Evolutionary conservation across 2,888 invertebrate species (phyloP).

Genomic region (Isoperla grammatica): DNA sequence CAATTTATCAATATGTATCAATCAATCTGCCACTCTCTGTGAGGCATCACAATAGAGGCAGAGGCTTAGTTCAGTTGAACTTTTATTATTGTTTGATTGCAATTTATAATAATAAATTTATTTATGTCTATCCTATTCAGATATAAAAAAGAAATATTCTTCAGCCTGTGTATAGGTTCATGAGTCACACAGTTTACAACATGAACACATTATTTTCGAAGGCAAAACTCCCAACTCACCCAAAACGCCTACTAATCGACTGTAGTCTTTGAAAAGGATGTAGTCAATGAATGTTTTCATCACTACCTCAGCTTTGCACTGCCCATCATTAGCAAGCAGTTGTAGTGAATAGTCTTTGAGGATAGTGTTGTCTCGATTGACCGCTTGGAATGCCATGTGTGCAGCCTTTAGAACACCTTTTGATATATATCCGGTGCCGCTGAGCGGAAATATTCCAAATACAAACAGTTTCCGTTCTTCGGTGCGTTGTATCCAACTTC

Average conservation of each 20-base stretch:
- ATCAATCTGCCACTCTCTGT: too few relatives aligned
- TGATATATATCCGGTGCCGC: slow-evolving; percentile 53
- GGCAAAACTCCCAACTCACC: slow-evolving; percentile 43
- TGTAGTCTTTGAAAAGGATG: slow-evolving; percentile 50
- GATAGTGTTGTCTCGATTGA: slow-evolving; percentile 55
- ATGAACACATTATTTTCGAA: too few relatives aligned
- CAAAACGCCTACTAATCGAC: slow-evolving; percentile 61
- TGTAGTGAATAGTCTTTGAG: slow-evolving; percentile 56
- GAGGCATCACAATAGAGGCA: too few relatives aligned
- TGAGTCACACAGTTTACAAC: too few relatives aligned
- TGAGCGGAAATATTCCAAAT: slow-evolving; percentile 67
- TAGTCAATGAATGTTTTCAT: slow-evolving; percentile 71
- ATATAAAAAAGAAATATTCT: too few relatives aligned
- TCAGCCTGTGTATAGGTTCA: too few relatives aligned
- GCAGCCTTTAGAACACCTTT: slow-evolving; percentile 48
- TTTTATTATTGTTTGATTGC: too few relatives aligned
- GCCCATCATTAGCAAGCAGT: slow-evolving; percentile 55
- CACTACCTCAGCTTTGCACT: slow-evolving; percentile 65
- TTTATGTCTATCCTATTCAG: too few relatives aligned
- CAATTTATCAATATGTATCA: too few relatives aligned
- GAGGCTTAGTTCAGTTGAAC: too few relatives aligned
- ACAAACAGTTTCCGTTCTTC: slow-evolving; percentile 49
- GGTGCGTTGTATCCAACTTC: slow-evolving; percentile 45
- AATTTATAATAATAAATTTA: too few relatives aligned
- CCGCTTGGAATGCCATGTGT: slow-evolving; percentile 54